phyloP scores from a whole-genome alignment of 2,797 vertebrate genomes.

The Enteromius viviparus region DNA sequence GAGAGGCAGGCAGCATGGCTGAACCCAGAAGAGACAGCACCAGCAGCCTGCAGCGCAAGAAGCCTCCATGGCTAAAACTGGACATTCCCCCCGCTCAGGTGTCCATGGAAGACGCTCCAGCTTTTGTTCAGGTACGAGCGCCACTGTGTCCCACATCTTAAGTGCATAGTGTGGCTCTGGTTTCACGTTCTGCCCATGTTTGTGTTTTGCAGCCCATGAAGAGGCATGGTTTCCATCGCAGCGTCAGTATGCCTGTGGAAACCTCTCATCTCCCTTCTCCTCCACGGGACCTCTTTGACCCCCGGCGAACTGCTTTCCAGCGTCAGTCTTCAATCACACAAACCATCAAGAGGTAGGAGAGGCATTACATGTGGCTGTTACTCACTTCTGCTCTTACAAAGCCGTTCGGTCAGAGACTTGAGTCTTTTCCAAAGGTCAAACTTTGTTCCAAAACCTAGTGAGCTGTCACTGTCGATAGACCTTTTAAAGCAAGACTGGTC shows the following conservation, averaged over 20 bases:
- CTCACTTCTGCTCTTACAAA: background rate
- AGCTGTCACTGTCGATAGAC: background rate
- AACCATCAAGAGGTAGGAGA: constrained; percentile 91
- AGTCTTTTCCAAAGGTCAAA: background rate
- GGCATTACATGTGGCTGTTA: constrained; percentile 6
- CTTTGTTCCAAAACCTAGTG: constrained; percentile 13
- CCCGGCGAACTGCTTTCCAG: constrained; percentile 82
- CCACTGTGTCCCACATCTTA: background rate
- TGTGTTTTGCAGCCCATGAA: constrained; percentile 78
- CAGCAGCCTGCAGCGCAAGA: constrained; percentile 97
- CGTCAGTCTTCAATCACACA: constrained; percentile 97
- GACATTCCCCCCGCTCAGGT: constrained; percentile 86
- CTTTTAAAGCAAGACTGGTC: background rate
- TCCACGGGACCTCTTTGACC: constrained; percentile 78
- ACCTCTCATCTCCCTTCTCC: constrained; percentile 83
- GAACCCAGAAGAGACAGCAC: constrained; percentile 88
- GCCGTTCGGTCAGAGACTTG: too few species aligned
- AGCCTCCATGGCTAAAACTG: constrained; percentile 94
- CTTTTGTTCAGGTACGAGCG: constrained; percentile 82
- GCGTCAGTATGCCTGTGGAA: constrained; percentile 94
- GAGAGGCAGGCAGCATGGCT: constrained; percentile 82
- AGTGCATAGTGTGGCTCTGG: too few species aligned
- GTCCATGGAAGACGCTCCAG: constrained; percentile 83
- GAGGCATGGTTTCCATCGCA: constrained; percentile 90
- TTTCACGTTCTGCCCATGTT: background rate